Evolutionary conservation across 2,797 vertebrate species (phyloP).

Genomic region (Austrolebias charrua): DNA sequence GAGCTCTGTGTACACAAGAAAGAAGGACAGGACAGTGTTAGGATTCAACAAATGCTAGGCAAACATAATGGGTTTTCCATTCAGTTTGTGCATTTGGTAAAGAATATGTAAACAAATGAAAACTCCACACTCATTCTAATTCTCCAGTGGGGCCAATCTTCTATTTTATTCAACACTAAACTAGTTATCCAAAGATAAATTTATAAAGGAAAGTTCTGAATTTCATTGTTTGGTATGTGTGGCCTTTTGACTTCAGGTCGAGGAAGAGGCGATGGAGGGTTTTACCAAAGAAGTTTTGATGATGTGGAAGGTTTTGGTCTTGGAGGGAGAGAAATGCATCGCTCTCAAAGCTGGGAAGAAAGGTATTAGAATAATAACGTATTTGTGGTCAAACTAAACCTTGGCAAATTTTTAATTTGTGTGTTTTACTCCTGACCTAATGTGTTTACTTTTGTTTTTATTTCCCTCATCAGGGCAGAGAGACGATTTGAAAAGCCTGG

Average conservation of each 20-base stretch:
- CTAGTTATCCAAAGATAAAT: background rate
- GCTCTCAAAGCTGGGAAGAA: slow-evolving; percentile 99
- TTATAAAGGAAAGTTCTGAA: background rate
- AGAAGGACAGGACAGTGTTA: background rate
- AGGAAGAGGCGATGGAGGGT: slow-evolving; percentile 96
- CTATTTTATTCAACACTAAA: background rate
- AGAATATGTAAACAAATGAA: too few species aligned
- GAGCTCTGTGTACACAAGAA: background rate
- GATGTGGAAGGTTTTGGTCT: slow-evolving; percentile 98
- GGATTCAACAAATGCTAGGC: background rate
- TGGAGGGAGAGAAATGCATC: slow-evolving; percentile 96
- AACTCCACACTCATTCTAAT: background rate
- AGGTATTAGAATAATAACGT: slow-evolving; percentile 77
- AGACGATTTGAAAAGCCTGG: slow-evolving; percentile 98
- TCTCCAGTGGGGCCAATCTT: background rate
- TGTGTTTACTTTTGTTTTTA: slow-evolving; percentile 11
- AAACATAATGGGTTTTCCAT: too few species aligned
- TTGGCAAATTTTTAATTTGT: too few species aligned
- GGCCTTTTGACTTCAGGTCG: slow-evolving; percentile 80
- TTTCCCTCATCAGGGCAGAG: slow-evolving; percentile 84
- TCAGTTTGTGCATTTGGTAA: too few species aligned
- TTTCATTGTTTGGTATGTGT: background rate
- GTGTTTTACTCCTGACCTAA: slow-evolving; percentile 2
- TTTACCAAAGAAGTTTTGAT: slow-evolving; percentile 99
- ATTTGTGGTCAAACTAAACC: background rate